phyloP scores from a whole-genome alignment of 2,888 invertebrate species.

The Cybosia mesomella region DNA sequence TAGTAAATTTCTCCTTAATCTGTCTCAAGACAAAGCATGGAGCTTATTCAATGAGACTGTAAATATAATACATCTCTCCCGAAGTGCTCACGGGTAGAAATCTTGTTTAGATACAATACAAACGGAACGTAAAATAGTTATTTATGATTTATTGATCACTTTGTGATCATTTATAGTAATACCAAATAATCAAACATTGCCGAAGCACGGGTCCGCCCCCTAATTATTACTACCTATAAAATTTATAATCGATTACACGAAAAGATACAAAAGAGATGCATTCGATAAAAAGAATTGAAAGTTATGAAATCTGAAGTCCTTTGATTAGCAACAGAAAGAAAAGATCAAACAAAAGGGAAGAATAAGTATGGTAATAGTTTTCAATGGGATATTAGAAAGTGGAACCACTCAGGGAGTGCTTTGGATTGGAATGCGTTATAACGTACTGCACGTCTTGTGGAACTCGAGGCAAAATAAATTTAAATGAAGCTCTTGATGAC shows the following conservation, averaged over 20 bases:
- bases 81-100: constrained; percentile 61
- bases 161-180: constrained; percentile 16
- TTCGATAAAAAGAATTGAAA: neutral
- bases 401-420: constrained; percentile 17
- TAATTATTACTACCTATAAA: neutral
- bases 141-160: constrained; percentile 47
- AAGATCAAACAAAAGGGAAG: neutral
- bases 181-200: constrained; percentile 3
- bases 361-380: neutral
- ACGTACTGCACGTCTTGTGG: constrained; percentile 20
- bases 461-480: constrained; percentile 7
- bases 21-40: constrained; percentile 45
- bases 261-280: neutral
- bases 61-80: constrained; percentile 63
- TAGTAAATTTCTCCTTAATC: constrained; percentile 50
- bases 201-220: no score
- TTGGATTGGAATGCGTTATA: neutral
- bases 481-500: constrained; percentile 17
- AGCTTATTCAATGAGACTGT: constrained; percentile 56
- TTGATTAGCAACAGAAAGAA: neutral
- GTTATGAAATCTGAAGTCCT: neutral
- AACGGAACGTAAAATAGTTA: constrained; percentile 53
- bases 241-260: neutral
- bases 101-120: constrained; percentile 49
- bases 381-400: constrained; percentile 31